Evolutionary conservation across 2,888 invertebrate genomes (phyloP).

Genomic region (Azorinus chamasolen): DNA sequence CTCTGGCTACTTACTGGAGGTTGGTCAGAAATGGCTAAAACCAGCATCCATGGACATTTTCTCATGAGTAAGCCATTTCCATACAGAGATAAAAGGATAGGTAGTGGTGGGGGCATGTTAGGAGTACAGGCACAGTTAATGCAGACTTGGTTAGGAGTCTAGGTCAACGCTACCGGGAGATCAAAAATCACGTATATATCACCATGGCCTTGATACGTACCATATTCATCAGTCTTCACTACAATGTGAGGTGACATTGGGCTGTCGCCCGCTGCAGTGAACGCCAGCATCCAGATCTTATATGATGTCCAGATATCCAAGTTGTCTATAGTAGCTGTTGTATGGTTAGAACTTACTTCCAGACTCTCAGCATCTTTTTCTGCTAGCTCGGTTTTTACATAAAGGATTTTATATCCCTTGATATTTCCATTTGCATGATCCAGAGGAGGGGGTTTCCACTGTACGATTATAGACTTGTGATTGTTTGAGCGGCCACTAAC

Average conservation of each 20-base stretch:
- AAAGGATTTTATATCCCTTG: constrained; percentile 82
- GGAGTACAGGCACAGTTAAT: not conserved
- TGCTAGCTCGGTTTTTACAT: constrained; percentile 86
- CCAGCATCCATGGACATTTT: too few relatives aligned
- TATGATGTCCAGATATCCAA: constrained; percentile 98
- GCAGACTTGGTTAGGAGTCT: constrained; percentile 8
- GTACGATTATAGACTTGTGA: constrained; percentile 95
- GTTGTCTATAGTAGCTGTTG: constrained; percentile 92
- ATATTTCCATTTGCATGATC: constrained; percentile 94
- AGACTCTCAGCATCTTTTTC: constrained; percentile 89
- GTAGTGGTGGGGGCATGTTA: too few relatives aligned
- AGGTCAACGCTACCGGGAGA: constrained; percentile 3
- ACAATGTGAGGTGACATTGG: constrained; percentile 96
- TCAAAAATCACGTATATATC: constrained; percentile 11
- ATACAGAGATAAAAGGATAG: too few relatives aligned
- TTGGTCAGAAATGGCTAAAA: too few relatives aligned
- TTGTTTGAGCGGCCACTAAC: constrained; percentile 93
- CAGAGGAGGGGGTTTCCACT: constrained; percentile 97
- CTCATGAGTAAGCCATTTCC: too few relatives aligned
- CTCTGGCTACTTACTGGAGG: too few relatives aligned
- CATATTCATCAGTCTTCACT: constrained; percentile 98
- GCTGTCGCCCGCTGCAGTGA: constrained; percentile 98
- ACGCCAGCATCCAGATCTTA: constrained; percentile 98
- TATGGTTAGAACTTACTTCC: constrained; percentile 79
- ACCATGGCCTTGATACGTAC: constrained; percentile 90